These are phyloP conservation scores for Copidosoma floridanum DNA, from an alignment of 1,140 invertebrate species.

Conservation along the genomic window DNA sequence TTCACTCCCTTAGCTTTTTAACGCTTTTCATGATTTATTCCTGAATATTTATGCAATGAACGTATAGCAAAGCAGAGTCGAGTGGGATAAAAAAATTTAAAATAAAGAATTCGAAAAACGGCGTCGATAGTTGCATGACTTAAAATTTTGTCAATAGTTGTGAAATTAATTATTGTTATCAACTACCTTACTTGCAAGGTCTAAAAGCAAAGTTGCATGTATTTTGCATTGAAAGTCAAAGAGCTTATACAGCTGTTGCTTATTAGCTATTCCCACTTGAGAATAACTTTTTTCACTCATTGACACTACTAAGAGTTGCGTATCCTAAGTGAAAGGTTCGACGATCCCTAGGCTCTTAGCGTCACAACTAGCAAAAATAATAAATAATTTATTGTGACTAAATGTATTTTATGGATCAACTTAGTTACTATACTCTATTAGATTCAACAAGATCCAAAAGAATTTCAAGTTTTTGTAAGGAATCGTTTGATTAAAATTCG, in stretches of 20 bases:
- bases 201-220: neutral
- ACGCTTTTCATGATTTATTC: conserved; percentile 19
- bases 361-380: neutral
- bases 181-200: neutral
- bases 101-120: conserved; percentile 7
- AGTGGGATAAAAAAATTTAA: conserved; percentile 29
- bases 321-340: conserved; percentile 36
- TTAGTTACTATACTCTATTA: neutral
- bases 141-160: neutral
- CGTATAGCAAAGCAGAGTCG: conserved; percentile 24
- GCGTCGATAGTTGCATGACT: neutral
- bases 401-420: neutral
- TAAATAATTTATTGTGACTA: neutral
- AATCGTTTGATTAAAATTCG: conserved; percentile 3
- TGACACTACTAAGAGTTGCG: conserved; percentile 18
- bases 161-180: neutral
- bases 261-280: neutral
- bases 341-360: conserved; percentile 37
- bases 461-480: neutral
- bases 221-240: neutral
- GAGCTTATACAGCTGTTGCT: neutral
- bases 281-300: neutral
- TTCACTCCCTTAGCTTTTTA: conserved; percentile 34
- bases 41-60: conserved; percentile 34
- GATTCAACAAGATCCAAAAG: conserved; percentile 4